phyloP scores from a whole-genome alignment of 2,797 vertebrate genomes.

The Meda fulgida region DNA sequence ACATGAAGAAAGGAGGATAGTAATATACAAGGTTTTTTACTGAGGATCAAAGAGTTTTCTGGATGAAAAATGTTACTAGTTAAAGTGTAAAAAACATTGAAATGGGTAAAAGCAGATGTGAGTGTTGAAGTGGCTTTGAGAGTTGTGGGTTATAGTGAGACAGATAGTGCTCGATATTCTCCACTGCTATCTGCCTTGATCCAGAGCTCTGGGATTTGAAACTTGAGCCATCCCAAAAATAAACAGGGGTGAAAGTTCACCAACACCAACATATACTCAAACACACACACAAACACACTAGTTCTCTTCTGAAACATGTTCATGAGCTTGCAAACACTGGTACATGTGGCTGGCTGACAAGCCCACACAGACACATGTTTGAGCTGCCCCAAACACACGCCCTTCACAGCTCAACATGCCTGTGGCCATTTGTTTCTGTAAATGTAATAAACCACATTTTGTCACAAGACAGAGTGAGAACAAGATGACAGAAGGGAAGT shows the following conservation, averaged over 20 bases:
- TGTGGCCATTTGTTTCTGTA: conserved; percentile 28
- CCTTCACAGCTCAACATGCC: conserved; percentile 26
- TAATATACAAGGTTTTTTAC: conserved; percentile 2
- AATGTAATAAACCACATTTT: conserved; percentile 26
- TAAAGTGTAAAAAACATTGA: background rate
- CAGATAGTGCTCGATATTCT: conserved; percentile 44
- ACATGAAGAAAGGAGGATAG: conserved; percentile 2
- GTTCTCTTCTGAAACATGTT: conserved; percentile 18
- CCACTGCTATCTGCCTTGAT: conserved; percentile 61
- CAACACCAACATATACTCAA: conserved; percentile 10
- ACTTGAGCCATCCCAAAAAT: conserved; percentile 76
- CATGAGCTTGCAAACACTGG: conserved; percentile 24
- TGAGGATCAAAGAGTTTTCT: conserved; percentile 3
- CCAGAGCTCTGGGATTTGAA: conserved; percentile 70
- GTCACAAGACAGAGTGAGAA: conserved; percentile 44
- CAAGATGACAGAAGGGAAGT: conserved; percentile 11
- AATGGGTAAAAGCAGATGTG: background rate
- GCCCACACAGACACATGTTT: conserved; percentile 34
- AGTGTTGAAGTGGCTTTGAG: background rate
- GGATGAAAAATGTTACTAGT: background rate
- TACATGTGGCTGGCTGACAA: conserved; percentile 39
- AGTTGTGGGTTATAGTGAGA: conserved; percentile 34
- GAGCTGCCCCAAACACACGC: conserved; percentile 24
- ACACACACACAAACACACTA: background rate
- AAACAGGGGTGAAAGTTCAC: conserved; percentile 71